phyloP scores from a whole-genome alignment of 2,888 invertebrate genomes.

The Fragum whitleyi region DNA sequence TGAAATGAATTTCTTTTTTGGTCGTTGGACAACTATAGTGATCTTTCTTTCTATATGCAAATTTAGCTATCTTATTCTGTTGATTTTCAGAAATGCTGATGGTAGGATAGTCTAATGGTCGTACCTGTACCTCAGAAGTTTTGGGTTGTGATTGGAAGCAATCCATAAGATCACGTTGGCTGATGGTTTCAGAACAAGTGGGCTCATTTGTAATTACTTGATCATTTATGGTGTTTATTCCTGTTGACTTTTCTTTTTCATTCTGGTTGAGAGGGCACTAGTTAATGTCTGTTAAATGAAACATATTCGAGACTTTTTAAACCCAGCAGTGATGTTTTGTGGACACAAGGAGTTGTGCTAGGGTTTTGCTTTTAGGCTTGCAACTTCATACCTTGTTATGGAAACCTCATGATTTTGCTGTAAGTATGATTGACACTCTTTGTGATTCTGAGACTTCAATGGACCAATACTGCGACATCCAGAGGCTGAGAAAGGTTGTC shows the following conservation, averaged over 20 bases:
- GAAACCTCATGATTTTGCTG: conserved; percentile 28
- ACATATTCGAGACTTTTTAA: too few relatives aligned
- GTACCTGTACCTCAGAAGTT: not conserved
- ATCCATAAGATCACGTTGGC: too few relatives aligned
- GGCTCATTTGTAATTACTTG: too few relatives aligned
- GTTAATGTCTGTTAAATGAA: conserved; percentile 26
- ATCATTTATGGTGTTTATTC: not conserved
- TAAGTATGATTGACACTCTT: conserved; percentile 38
- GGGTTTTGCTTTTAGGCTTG: conserved; percentile 40
- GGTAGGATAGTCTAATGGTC: not conserved
- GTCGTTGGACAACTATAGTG: conserved; percentile 12
- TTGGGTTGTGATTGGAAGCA: not conserved
- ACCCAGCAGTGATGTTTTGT: conserved; percentile 33
- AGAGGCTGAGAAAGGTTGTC: conserved; percentile 44
- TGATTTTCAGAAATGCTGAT: not conserved
- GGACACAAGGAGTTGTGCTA: conserved; percentile 34
- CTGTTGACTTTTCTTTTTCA: not conserved
- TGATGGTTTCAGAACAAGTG: not conserved
- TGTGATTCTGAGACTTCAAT: conserved; percentile 30
- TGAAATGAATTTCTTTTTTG: conserved; percentile 35
- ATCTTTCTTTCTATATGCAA: conserved; percentile 26
- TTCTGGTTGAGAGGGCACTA: conserved; percentile 6
- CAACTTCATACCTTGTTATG: conserved; percentile 44
- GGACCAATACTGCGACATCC: conserved; percentile 40
- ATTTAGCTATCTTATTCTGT: not conserved